Percentiles rank a stretch among this genome's conserved stretches.
phyloP scores from a whole-genome alignment of 2,888 invertebrate species.

The Dasypogon diadema region DNA sequence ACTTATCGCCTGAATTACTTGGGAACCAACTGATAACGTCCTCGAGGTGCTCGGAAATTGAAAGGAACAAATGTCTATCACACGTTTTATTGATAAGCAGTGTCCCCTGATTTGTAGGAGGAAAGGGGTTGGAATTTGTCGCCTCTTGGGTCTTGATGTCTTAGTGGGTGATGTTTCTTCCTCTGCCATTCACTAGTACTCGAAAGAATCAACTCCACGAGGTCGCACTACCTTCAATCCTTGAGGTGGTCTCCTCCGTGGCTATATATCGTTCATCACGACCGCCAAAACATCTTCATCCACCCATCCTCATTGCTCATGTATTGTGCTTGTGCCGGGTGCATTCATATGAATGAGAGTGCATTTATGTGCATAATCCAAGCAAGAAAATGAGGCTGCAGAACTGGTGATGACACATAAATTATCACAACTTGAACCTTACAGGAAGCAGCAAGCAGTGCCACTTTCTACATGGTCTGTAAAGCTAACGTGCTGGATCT shows the following conservation, averaged over 20 bases:
- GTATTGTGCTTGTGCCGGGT: too few species aligned
- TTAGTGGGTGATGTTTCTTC: not conserved
- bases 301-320: not conserved
- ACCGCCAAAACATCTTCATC: not conserved
- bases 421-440: conserved; percentile 16
- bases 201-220: not conserved
- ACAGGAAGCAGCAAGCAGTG: not conserved
- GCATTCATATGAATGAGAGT: conserved; percentile 24
- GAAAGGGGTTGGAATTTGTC: not conserved
- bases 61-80: not conserved
- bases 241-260: conserved; percentile 3
- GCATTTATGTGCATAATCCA: conserved; percentile 36
- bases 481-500: not conserved
- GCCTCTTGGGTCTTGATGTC: not conserved
- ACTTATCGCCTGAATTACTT: not conserved
- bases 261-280: not conserved
- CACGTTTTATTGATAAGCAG: not conserved
- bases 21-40: not conserved
- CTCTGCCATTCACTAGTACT: not conserved
- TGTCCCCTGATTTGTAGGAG: not conserved
- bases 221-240: not conserved
- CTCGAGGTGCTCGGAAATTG: not conserved
- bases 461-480: conserved; percentile 11
- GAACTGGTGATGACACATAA: conserved; percentile 34
- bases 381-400: not conserved